Conservation (phyloP, 53 echinoderm and acorn worm genomes). For the Temnopleurus reevesii region DNA sequence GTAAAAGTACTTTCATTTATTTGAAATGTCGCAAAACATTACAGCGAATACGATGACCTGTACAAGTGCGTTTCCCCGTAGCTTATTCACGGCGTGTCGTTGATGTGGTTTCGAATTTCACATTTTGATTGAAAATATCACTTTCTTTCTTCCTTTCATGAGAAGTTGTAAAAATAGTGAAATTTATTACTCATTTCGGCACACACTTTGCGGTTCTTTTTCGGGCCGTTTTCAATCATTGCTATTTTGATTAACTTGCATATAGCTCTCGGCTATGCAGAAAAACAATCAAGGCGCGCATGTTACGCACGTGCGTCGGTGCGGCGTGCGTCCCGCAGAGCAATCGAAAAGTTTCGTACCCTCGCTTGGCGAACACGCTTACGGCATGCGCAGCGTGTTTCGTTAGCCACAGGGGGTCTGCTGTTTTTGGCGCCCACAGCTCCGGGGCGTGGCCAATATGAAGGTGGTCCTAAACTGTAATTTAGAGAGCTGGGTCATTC, state of each 20-base stretch:
- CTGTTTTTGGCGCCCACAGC: constrained; percentile 22
- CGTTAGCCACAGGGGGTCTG: neutral
- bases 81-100: neutral
- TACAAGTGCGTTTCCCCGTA: neutral
- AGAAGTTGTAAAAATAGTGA: constrained; percentile 22
- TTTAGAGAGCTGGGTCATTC: too few relatives aligned
- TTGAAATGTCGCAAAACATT: constrained; percentile 31
- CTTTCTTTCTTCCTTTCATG: constrained; percentile 7
- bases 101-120: constrained; percentile 6
- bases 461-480: neutral
- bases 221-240: neutral
- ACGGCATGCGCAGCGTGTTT: constrained; percentile 31
- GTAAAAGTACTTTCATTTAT: constrained; percentile 27
- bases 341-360: neutral
- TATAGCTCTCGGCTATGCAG: neutral
- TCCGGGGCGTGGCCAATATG: neutral
- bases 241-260: constrained; percentile 34
- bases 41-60: neutral
- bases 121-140: constrained; percentile 29
- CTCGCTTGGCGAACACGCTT: neutral
- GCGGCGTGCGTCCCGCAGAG: constrained; percentile 10
- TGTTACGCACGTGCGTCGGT: neutral
- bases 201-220: constrained; percentile 20
- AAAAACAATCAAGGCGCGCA: neutral
- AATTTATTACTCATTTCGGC: constrained; percentile 42